Evolutionary conservation across 2,888 invertebrate genomes (phyloP), one percentile per base, ranked within the genome.

Genomic region (Synergus umbraculus): DNA sequence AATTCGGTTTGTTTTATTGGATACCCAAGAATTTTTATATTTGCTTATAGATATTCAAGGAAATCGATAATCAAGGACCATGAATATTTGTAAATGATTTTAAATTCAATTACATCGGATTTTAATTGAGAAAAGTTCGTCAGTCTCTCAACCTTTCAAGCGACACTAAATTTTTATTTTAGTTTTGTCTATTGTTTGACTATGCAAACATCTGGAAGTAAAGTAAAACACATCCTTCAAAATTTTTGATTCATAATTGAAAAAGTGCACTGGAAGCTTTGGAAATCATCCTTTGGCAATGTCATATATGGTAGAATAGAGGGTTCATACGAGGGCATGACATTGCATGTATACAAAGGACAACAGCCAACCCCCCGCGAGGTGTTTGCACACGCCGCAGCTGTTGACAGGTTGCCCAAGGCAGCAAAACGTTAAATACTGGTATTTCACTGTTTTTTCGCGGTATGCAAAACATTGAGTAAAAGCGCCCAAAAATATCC

Each of bases 321-420:
- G 29, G 49, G 37, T 69, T 54, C 49, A 9, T 49, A 15, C 60
- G 76, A 46, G 77, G 22, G 65, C 69, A 79, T 76, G 67, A 69
- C 67, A 77, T 49, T 46, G 37, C 37, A 18, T 29, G 18, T 29
- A 67, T 65, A 86, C 81, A 85, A 85, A 84, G 83, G 84, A 85
- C 81, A 79, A 78, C 78, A 86, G 85, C 81, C 79, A 81, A 79
- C 84, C 85, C 54, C 84, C 81, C 78, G 78, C 58, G 83, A 86
- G 85, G 85, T 88, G 86, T 87, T 87, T 87, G 85, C 85, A 79
- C 76, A 81, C 82, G 83, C 84, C 87, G 54, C n/a, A 89, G 88
- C 86, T 89, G 89, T 87, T 84, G 85, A 88, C 85, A 73, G 73
- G 29, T n/a, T 29, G 85, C 83, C 83, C 76, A 81, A 79, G 77